Conservation (phyloP, 2,888 invertebrate genomes). For the Hedychridium roseum region DNA sequence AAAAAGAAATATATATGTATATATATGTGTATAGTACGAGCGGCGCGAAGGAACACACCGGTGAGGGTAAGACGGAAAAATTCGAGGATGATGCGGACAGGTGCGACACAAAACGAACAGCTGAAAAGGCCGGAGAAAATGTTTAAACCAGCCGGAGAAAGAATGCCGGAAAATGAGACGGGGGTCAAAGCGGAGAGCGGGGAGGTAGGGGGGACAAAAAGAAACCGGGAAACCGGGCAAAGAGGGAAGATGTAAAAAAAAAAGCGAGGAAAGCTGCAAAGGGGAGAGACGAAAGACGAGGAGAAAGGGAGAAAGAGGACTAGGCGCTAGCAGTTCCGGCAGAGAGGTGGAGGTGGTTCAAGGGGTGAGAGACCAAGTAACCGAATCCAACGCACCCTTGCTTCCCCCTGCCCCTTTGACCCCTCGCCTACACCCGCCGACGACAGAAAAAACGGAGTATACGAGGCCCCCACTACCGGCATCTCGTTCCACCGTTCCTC, state of each 20-base stretch:
- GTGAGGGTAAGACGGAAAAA: conserved; percentile 9
- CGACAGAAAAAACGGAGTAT: conserved; percentile 50
- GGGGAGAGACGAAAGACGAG: conserved; percentile 14
- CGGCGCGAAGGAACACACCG: conserved; percentile 19
- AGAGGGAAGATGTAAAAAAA: conserved; percentile 22
- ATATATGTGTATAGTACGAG: too few relatives aligned
- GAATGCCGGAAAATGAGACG: conserved; percentile 12
- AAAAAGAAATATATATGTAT: too few relatives aligned
- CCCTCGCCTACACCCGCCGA: conserved; percentile 32
- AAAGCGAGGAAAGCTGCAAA: conserved; percentile 17
- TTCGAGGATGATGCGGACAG: too few relatives aligned
- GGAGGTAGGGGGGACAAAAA: conserved; percentile 5
- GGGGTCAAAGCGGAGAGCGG: conserved; percentile 6
- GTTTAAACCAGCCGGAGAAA: too few relatives aligned
- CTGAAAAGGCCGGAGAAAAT: too few relatives aligned
- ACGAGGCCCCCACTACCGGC: conserved; percentile 42
- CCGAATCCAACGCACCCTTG: conserved; percentile 61
- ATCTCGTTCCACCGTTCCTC: conserved; percentile 16
- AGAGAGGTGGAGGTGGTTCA: conserved; percentile 27
- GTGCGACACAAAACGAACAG: too few relatives aligned
- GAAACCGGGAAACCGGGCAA: conserved; percentile 14
- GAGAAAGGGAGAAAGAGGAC: conserved; percentile 16
- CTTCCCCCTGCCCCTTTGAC: conserved; percentile 36
- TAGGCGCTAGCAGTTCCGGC: neutral
- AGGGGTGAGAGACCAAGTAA: conserved; percentile 59